A percentile compares a stretch with the other conserved stretches of the same genome.
Conservation (phyloP, 1,140 invertebrate species). For the Papilio dardanus region DNA sequence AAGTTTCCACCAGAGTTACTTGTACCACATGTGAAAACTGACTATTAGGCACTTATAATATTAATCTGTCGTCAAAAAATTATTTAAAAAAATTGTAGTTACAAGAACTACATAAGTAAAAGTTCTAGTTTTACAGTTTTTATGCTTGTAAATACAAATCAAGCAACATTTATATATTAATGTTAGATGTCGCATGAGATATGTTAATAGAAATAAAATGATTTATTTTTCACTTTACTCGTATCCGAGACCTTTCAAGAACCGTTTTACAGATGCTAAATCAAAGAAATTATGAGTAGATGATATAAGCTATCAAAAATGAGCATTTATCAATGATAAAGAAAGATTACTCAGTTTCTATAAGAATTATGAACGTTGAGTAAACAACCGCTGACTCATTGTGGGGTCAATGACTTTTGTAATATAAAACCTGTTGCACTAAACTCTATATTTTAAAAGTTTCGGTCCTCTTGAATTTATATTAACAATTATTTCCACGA, state of each 20-base stretch:
- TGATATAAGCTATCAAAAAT: constrained; percentile 8
- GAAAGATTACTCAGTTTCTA: constrained; percentile 14
- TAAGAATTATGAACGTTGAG: constrained; percentile 44
- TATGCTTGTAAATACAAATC: background rate
- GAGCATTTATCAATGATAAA: constrained; percentile 29
- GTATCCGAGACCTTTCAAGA: constrained; percentile 1
- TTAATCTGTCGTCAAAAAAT: too few species aligned
- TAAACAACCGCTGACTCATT: constrained; percentile 60
- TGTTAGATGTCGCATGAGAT: background rate
- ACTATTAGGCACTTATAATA: too few species aligned
- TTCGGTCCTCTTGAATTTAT: constrained; percentile 44
- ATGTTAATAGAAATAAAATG: constrained; percentile 20
- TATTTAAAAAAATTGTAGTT: too few species aligned
- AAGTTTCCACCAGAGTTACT: too few species aligned
- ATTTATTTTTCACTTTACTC: constrained; percentile 12
- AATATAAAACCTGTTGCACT: constrained; percentile 57
- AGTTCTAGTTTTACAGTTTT: background rate
- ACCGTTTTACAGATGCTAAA: constrained; percentile 17
- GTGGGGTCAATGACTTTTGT: constrained; percentile 54
- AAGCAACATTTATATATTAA: background rate
- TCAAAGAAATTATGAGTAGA: constrained; percentile 26
- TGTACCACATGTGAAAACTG: too few species aligned
- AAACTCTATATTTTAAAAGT: constrained; percentile 58
- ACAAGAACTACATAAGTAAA: too few species aligned
- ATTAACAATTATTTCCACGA: constrained; percentile 59